Evolutionary conservation across 1,140 invertebrate genomes (phyloP).

Genomic region (Papilio dardanus): DNA sequence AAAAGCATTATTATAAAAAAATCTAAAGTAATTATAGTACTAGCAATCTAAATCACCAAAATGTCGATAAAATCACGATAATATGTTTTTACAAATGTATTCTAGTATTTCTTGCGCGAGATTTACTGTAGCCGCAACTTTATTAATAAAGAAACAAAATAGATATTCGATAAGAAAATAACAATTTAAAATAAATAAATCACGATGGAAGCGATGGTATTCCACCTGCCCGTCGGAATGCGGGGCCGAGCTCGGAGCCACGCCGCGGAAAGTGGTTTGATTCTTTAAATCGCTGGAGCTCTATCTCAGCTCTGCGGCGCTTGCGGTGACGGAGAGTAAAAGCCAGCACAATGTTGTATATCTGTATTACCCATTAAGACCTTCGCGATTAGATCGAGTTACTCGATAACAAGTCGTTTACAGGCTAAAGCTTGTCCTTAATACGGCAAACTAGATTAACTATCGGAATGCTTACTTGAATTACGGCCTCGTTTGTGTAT

Average conservation of each 20-base stretch:
- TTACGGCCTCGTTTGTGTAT: constrained; percentile 10
- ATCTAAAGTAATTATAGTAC: no score
- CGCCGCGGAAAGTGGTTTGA: constrained; percentile 59
- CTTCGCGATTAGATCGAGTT: constrained; percentile 33
- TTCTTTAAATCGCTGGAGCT: constrained; percentile 55
- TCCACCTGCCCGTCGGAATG: constrained; percentile 57
- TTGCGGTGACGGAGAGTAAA: constrained; percentile 45
- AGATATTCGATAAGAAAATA: constrained; percentile 23
- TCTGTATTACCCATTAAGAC: constrained; percentile 36
- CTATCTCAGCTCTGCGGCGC: constrained; percentile 40
- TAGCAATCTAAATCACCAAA: no score
- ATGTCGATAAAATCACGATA: neutral
- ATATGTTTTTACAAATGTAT: neutral
- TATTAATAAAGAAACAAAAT: constrained; percentile 23
- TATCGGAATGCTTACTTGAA: constrained; percentile 30
- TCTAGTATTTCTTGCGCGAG: neutral
- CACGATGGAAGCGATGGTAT: constrained; percentile 37
- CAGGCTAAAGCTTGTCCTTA: constrained; percentile 30
- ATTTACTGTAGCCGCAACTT: constrained; percentile 10
- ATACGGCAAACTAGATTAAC: constrained; percentile 24
- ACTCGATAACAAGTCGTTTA: constrained; percentile 34
- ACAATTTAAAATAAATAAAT: constrained; percentile 32
- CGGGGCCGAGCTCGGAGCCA: constrained; percentile 44
- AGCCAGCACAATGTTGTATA: constrained; percentile 35
- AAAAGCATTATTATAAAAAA: no score